Evolutionary conservation across 2,888 invertebrate species (phyloP).

Genomic region (Drosophila lacicola): DNA sequence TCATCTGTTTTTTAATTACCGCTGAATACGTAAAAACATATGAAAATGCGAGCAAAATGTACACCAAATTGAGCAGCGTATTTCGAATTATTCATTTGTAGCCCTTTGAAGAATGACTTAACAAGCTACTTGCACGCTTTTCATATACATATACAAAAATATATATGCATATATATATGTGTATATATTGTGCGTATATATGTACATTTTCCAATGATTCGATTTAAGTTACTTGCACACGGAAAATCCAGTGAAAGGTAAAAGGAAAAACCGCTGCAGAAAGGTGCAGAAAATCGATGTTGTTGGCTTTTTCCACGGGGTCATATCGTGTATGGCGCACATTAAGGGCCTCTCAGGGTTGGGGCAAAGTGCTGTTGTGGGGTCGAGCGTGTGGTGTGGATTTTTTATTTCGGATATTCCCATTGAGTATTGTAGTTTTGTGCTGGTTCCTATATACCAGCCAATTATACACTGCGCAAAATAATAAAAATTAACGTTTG

Average conservation of each 20-base stretch:
- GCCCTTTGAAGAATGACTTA: constrained; percentile 33
- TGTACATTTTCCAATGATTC: constrained; percentile 64
- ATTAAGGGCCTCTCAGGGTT: constrained; percentile 36
- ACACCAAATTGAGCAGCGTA: constrained; percentile 22
- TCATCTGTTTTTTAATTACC: constrained; percentile 60
- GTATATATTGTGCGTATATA: not conserved
- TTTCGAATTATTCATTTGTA: constrained; percentile 37
- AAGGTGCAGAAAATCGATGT: constrained; percentile 67
- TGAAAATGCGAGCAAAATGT: constrained; percentile 24
- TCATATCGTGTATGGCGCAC: constrained; percentile 43
- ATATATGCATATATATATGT: not conserved
- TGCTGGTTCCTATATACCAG: constrained; percentile 14
- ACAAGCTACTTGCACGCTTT: constrained; percentile 43
- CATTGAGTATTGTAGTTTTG: constrained; percentile 22
- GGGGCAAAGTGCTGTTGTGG: constrained; percentile 3
- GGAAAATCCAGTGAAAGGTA: constrained; percentile 40
- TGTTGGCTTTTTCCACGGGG: constrained; percentile 39
- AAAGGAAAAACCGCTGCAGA: constrained; percentile 34
- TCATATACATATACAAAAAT: not conserved
- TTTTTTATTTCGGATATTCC: constrained; percentile 23
- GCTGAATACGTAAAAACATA: constrained; percentile 18
- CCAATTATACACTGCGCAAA: constrained; percentile 58
- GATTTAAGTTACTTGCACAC: constrained; percentile 54
- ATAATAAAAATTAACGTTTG: constrained; percentile 59
- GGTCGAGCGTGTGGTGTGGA: constrained; percentile 2